Evolutionary conservation across 2,797 vertebrate genomes (phyloP).

Genomic region (Anabacerthia variegaticeps): DNA sequence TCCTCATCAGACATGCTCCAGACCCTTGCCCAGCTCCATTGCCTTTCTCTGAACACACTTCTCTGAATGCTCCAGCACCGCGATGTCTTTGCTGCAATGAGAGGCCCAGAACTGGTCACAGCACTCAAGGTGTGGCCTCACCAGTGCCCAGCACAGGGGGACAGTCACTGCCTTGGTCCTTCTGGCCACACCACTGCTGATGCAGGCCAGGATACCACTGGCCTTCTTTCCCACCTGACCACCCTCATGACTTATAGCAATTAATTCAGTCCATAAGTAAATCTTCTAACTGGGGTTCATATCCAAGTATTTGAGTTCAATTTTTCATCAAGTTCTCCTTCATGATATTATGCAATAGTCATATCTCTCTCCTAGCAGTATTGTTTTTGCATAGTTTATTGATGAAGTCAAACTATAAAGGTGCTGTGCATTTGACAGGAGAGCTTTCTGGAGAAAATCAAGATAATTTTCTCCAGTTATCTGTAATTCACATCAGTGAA

Average conservation of each 20-base stretch:
- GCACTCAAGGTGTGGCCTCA: background rate
- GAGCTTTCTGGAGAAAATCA: background rate
- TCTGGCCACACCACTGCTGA: background rate
- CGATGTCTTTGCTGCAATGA: fast-evolving
- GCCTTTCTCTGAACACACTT: background rate
- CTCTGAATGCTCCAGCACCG: fast-evolving
- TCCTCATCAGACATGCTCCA: background rate
- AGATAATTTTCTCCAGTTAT: background rate
- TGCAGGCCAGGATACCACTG: background rate
- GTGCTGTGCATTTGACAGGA: background rate
- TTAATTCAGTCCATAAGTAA: background rate
- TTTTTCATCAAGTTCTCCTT: background rate
- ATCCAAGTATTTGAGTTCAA: fast-evolving
- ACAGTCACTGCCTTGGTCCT: background rate
- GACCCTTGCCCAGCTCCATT: fast-evolving
- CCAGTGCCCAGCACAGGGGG: background rate
- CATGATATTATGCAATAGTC: background rate
- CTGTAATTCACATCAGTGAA: background rate
- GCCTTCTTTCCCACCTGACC: background rate
- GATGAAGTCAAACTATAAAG: background rate
- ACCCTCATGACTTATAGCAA: background rate
- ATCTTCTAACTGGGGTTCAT: background rate
- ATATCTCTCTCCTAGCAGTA: background rate
- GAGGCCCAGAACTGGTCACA: background rate
- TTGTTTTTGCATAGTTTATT: background rate